A percentile compares a stretch with the other conserved stretches of the same genome.
Evolutionary conservation across 2,888 invertebrate species (phyloP).

Genomic region (Pinctada fucata): DNA sequence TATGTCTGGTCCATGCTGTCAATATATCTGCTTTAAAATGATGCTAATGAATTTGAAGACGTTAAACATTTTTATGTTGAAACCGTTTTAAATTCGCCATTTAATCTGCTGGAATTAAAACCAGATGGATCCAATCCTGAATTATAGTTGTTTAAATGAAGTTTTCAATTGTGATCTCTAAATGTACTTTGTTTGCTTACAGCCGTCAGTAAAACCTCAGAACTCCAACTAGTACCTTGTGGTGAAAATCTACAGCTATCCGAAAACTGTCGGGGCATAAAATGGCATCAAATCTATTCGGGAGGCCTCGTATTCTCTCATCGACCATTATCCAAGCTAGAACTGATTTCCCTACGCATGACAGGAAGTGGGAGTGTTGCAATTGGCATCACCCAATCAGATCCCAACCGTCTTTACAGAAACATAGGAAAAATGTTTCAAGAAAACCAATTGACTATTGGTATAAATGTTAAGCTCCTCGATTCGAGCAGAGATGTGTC

Average conservation of each 20-base stretch:
- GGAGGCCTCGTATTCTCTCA: constrained; percentile 17
- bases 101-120: neutral
- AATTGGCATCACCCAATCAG: constrained; percentile 9
- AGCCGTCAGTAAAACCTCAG: too few relatives aligned
- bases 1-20: too few relatives aligned
- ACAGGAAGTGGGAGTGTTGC: constrained; percentile 18
- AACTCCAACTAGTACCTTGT: neutral
- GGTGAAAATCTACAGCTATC: constrained; percentile 2
- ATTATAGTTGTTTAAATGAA: too few relatives aligned
- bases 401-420: neutral
- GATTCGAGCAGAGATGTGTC: constrained; percentile 2
- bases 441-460: constrained; percentile 7
- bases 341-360: neutral
- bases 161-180: too few relatives aligned
- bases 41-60: too few relatives aligned
- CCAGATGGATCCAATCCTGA: neutral
- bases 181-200: neutral
- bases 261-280: neutral
- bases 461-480: constrained; percentile 6
- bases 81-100: too few relatives aligned
- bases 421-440: neutral
- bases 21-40: too few relatives aligned
- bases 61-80: too few relatives aligned
- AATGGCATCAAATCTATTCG: constrained; percentile 6
- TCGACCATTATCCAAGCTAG: constrained; percentile 7